Percentiles rank a stretch among this genome's conserved stretches.
Conservation (phyloP, 2,113 vertebrate species). For the Monopterus albus region DNA sequence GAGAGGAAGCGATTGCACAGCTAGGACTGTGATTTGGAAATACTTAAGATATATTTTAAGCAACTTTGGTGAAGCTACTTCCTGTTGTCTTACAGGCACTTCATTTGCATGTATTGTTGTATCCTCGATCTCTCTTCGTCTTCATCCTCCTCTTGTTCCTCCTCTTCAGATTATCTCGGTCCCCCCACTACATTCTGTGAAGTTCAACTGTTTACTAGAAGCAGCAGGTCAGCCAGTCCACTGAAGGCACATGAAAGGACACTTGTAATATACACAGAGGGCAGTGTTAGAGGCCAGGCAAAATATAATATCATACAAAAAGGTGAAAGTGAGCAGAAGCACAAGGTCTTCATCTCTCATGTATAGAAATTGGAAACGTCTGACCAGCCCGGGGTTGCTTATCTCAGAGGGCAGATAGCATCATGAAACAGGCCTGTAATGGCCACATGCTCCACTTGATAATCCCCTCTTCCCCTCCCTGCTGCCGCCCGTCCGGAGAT, state of each 20-base stretch:
- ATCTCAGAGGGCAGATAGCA: conserved; percentile 80
- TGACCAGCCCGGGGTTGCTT: conserved; percentile 74
- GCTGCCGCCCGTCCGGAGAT: conserved; percentile 68
- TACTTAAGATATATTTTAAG: conserved; percentile 14
- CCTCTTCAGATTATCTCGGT: conserved; percentile 23
- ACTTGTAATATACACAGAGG: conserved; percentile 65
- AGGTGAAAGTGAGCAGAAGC: conserved; percentile 57
- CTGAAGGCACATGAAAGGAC: conserved; percentile 51
- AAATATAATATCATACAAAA: conserved; percentile 71
- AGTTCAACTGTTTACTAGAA: conserved; percentile 37
- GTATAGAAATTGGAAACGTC: conserved; percentile 83
- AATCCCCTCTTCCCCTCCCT: conserved; percentile 70
- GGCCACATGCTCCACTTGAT: conserved; percentile 81
- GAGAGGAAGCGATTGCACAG: conserved; percentile 5
- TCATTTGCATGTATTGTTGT: conserved; percentile 37
- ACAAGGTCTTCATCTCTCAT: conserved; percentile 82
- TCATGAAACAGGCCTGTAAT: conserved; percentile 81
- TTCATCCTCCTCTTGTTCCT: conserved; percentile 5
- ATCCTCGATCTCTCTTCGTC: neutral
- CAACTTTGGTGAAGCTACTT: conserved; percentile 12
- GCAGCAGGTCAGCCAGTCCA: conserved; percentile 40
- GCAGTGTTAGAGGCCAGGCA: conserved; percentile 40
- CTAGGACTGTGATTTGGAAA: conserved; percentile 3
- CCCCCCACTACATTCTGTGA: neutral
- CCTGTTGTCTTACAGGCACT: conserved; percentile 18